Conservation (phyloP, 2,113 vertebrate species). For the Barnardius zonarius region DNA sequence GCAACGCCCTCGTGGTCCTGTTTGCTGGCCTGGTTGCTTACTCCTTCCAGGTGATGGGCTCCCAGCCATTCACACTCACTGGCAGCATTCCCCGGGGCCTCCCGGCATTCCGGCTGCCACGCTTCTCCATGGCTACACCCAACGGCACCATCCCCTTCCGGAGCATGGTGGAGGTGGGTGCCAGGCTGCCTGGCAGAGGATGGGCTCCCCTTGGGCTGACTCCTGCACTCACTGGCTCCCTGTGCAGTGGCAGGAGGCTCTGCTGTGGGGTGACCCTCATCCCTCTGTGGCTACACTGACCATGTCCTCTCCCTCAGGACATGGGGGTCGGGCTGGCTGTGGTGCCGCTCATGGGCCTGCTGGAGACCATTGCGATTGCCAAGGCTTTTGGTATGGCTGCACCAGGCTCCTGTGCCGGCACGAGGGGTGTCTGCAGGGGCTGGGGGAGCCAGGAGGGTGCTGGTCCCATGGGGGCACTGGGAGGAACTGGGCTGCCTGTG, state of each 20-base stretch:
- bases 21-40: slow-evolving; percentile 84
- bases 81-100: slow-evolving; percentile 83
- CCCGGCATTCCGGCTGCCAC: slow-evolving; percentile 74
- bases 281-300: background rate
- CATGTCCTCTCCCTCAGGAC: slow-evolving; percentile 67
- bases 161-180: slow-evolving; percentile 80
- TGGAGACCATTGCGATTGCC: slow-evolving; percentile 92
- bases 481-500: background rate
- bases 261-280: fast-evolving
- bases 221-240: background rate
- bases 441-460: background rate
- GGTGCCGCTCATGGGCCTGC: slow-evolving; percentile 89
- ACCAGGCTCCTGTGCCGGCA: fast-evolving
- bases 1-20: slow-evolving; percentile 89
- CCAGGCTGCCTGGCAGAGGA: background rate
- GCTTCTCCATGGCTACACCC: slow-evolving; percentile 75
- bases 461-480: background rate
- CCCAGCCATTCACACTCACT: slow-evolving; percentile 82
- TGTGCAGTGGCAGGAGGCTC: fast-evolving
- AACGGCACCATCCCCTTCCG: slow-evolving; percentile 83
- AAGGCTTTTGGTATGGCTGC: slow-evolving; percentile 88
- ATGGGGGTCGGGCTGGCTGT: slow-evolving; percentile 87
- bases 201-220: fast-evolving
- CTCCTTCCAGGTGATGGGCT: slow-evolving; percentile 79
- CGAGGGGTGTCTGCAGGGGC: background rate